Percentiles rank a stretch among this genome's conserved stretches.
phyloP scores from a whole-genome alignment of 2,888 invertebrate genomes.

The Tuberolachnus salignus region DNA sequence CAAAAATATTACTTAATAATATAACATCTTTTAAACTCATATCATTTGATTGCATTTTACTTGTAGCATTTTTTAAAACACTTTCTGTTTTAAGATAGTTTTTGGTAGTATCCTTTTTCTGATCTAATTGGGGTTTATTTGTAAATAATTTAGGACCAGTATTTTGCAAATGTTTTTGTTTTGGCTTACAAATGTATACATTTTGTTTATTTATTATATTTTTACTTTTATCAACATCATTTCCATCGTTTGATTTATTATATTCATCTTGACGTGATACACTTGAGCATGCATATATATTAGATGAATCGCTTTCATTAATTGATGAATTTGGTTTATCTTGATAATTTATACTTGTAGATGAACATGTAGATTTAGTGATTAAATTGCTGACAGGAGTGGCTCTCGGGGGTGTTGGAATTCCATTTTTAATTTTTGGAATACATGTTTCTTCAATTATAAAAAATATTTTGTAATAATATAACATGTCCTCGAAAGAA shows the following conservation, averaged over 20 bases:
- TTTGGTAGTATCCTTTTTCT: too few relatives aligned
- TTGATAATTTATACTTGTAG: too few relatives aligned
- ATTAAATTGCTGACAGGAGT: background rate
- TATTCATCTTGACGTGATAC: background rate
- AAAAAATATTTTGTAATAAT: conserved; percentile 16
- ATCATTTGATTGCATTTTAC: background rate
- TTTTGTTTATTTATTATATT: too few relatives aligned
- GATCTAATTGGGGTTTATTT: too few relatives aligned
- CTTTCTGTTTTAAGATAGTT: too few relatives aligned
- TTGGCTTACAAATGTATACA: too few relatives aligned
- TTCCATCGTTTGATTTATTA: background rate
- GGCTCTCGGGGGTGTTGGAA: background rate
- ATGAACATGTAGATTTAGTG: too few relatives aligned
- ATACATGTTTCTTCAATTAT: background rate
- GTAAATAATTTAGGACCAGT: too few relatives aligned
- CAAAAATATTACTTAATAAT: background rate
- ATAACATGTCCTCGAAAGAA: conserved; percentile 12
- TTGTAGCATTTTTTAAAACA: background rate
- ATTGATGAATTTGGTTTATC: too few relatives aligned
- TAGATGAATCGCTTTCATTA: background rate
- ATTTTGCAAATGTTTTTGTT: background rate
- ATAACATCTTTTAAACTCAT: background rate
- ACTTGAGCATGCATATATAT: background rate
- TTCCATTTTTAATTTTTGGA: background rate
- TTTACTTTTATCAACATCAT: background rate